Percentiles rank a stretch among this genome's conserved stretches.
Conservation (phyloP, 2,888 invertebrate species). For the Conus canariensis region DNA sequence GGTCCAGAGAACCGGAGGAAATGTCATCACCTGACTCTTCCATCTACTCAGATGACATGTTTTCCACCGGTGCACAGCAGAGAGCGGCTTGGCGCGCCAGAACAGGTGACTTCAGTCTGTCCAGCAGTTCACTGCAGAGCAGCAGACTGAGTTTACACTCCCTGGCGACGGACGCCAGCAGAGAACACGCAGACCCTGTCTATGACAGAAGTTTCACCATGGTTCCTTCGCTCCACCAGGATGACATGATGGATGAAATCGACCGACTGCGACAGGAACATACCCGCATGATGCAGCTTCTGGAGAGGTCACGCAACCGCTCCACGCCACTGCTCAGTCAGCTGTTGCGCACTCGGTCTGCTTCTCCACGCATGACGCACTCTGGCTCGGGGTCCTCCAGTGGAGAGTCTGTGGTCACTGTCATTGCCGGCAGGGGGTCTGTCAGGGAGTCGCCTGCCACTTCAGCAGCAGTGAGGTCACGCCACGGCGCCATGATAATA, state of each 20-base stretch:
- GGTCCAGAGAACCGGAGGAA: background rate
- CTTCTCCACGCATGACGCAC: constrained; percentile 16
- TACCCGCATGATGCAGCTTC: constrained; percentile 66
- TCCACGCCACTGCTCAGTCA: background rate
- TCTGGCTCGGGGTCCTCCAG: constrained; percentile 46
- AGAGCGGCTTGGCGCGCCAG: constrained; percentile 27
- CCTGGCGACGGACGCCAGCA: background rate
- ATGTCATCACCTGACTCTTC: background rate
- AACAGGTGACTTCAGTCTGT: constrained; percentile 20
- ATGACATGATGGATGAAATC: constrained; percentile 57
- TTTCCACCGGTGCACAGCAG: constrained; percentile 20
- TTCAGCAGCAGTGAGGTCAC: background rate
- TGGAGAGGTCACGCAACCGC: constrained; percentile 51
- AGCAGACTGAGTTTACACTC: background rate
- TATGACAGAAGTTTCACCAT: background rate
- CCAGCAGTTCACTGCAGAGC: background rate
- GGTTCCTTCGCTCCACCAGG: background rate
- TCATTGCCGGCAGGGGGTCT: constrained; percentile 44
- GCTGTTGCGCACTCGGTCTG: background rate
- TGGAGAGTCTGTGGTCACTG: constrained; percentile 48
- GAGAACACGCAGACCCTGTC: background rate
- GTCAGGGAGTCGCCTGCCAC: constrained; percentile 24
- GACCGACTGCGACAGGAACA: constrained; percentile 68
- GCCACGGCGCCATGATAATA: background rate
- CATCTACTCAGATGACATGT: background rate